phyloP scores from a whole-genome alignment of 1,140 invertebrate species.

The roundworm (Caenorhabditis elegans) region WBcel235 BX284605.5:12170001-12170500 shows the following conservation, averaged over 20 bases:
- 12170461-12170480: too few relatives aligned
- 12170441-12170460: too few relatives aligned
- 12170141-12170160: slow-evolving; percentile 10
- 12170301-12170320: slow-evolving; percentile 8
- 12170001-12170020: not conserved
- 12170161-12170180: not conserved
- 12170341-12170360: slow-evolving; percentile 3
- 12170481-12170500: too few relatives aligned
- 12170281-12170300: not conserved
- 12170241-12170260: too few relatives aligned
- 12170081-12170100: not conserved
- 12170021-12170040: not conserved
- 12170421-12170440: too few relatives aligned
- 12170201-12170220: not conserved
- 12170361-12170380: not conserved
- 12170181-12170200: not conserved
- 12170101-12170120: not conserved
- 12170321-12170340: not conserved
- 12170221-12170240: not conserved
- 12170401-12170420: not conserved
- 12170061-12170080: not conserved
- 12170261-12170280: not conserved
- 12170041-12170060: slow-evolving; percentile 15
- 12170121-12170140: slow-evolving; percentile 9
- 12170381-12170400: slow-evolving; percentile 5